Conservation (phyloP, 2,113 vertebrate species). For the Calyptommatus sinebrachiatus region DNA sequence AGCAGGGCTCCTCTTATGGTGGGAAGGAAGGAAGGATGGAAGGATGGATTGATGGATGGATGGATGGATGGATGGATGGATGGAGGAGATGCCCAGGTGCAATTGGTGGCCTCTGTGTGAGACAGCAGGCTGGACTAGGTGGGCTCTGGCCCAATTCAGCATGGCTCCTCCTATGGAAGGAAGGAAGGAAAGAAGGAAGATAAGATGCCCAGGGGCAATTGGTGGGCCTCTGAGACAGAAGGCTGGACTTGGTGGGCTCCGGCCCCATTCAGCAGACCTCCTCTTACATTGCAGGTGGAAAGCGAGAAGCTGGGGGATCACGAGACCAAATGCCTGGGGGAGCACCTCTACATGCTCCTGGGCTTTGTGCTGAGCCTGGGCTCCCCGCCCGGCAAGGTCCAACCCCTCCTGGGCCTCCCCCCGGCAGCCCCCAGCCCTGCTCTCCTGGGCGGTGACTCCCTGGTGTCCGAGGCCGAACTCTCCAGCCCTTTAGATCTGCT, state of each 20-base stretch:
- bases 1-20: no score
- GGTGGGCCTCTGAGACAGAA: no score
- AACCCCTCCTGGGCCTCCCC: slow-evolving; percentile 30
- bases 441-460: background rate
- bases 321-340: slow-evolving; percentile 74
- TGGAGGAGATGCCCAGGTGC: no score
- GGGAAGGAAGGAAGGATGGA: no score
- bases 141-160: no score
- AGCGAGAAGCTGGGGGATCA: slow-evolving; percentile 79
- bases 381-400: slow-evolving; percentile 6
- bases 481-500: slow-evolving; percentile 71
- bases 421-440: slow-evolving; percentile 29
- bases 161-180: no score
- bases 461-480: slow-evolving; percentile 30
- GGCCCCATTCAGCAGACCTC: background rate
- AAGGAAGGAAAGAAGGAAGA: no score
- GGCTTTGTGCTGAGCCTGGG: slow-evolving; percentile 64
- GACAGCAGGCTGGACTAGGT: no score
- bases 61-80: no score
- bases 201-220: no score
- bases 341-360: slow-evolving; percentile 86
- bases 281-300: slow-evolving; percentile 74
- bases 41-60: no score
- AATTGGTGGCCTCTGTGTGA: no score
- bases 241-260: accelerated